Evolutionary conservation across 2,113 vertebrate genomes (phyloP).

Genomic region (Crotalus tigris): DNA sequence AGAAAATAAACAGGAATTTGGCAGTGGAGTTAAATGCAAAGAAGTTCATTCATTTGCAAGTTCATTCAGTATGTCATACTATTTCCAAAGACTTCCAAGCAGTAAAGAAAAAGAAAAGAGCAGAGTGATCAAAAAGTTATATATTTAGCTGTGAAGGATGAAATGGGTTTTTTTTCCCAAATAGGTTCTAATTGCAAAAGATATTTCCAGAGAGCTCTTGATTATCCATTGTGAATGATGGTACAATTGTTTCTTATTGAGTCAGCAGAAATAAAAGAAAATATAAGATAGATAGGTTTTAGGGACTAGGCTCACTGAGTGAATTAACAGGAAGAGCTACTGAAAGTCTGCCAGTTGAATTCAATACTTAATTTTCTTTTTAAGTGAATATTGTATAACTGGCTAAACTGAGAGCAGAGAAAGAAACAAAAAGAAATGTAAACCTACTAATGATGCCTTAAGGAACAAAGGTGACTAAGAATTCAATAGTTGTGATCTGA

Average conservation of each 20-base stretch:
- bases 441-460: background rate
- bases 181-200: background rate
- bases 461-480: background rate
- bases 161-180: background rate
- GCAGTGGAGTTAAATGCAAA: background rate
- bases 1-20: background rate
- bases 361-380: background rate
- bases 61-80: background rate
- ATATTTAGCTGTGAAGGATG: background rate
- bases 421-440: background rate
- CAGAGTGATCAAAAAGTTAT: background rate
- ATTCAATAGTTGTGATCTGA: background rate
- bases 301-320: background rate
- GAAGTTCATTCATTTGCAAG: background rate
- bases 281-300: background rate
- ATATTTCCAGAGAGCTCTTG: background rate
- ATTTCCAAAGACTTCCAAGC: background rate
- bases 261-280: background rate
- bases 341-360: background rate
- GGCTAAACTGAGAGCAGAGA: background rate
- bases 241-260: background rate
- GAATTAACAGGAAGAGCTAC: background rate
- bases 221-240: background rate
- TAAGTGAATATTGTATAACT: background rate
- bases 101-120: background rate